phyloP scores from a whole-genome alignment of 2,797 vertebrate genomes.

The Sebastes nivosus region DNA sequence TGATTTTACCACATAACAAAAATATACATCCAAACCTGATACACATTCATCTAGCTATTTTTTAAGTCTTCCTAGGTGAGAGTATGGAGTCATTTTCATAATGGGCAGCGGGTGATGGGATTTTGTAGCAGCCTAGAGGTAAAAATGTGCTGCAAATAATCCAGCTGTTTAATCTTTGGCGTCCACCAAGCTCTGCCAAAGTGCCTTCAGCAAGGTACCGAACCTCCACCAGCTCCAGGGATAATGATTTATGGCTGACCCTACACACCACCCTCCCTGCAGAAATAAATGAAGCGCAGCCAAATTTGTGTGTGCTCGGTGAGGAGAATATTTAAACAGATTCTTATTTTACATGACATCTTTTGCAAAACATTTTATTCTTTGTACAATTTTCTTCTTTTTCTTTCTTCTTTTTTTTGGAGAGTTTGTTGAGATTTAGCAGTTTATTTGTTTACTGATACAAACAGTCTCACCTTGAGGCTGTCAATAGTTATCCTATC shows the following conservation, averaged over 20 bases:
- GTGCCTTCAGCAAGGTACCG: constrained; percentile 19
- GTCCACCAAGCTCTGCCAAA: constrained; percentile 14
- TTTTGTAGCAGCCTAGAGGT: constrained; percentile 15
- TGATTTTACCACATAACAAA: not conserved
- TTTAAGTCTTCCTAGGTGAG: not conserved
- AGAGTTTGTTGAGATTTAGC: not conserved
- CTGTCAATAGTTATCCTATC: not conserved
- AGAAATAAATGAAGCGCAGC: not conserved
- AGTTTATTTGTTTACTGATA: not conserved
- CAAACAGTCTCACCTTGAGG: not conserved
- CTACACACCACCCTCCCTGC: not conserved
- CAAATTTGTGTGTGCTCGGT: not conserved
- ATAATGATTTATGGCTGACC: constrained; percentile 2
- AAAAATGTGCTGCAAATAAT: constrained; percentile 22
- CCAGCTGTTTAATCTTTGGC: constrained; percentile 39
- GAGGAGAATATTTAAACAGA: not conserved
- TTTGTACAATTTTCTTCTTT: too few species aligned
- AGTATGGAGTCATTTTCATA: constrained; percentile 3
- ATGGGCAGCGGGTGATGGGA: constrained; percentile 9
- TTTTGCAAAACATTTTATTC: not conserved
- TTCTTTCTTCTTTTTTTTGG: not conserved
- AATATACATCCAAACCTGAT: not conserved
- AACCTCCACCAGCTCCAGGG: constrained; percentile 5
- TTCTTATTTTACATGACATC: not conserved
- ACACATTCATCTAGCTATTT: not conserved